Base-by-base conservation (phyloP, 2,888 invertebrate species). In the Mycogona germanica region DNA sequence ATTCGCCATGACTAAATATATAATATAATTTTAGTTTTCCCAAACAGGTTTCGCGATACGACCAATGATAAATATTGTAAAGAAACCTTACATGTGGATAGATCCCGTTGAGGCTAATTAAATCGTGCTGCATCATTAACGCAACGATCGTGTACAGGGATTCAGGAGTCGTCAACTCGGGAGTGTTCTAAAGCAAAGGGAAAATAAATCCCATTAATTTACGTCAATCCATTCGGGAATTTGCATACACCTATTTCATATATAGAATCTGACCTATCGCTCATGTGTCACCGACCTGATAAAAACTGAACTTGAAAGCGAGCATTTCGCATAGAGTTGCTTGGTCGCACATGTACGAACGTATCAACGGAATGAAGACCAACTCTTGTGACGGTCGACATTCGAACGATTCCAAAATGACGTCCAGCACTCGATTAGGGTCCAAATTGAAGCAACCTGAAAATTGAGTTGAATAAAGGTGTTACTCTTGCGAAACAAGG, bases 381-480 rank as follows among this genome's bases (percentile, higher is more conserved):
- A 78, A 76, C 63, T 82, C 79, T 25, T 66, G 62, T 17, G 68
- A 84, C 5, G 70, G 67, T 35, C 67, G 66, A 76, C 66, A 68
- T 69, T 98, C 97, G 74, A 98, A 96, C 28, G 91, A 87, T 71
- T 98, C 97, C 63, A 99, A 74, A 62, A 99, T 86, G 58, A 97
- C 82, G 68, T 98, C 98, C 60, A 97, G 73, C 14, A 96, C 95
- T 66, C 97, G 77, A 71, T 98, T 98, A 3, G 98, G 98, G 73
- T 99, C 98, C 68, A 99, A 78, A 74, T 97, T 97, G 70, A 98
- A 99, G 70, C 95, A 96, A 65, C 98, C 96, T 89, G 69, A 44
- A 74, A 75, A 53, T 52, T 59, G n/a, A n/a, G n/a, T n/a, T n/a
- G n/a, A n/a, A n/a, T n/a, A n/a, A n/a, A 41, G n/a, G 41, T 17